Conservation (phyloP, 2,113 vertebrate genomes). For the Megaceryle torquata region DNA sequence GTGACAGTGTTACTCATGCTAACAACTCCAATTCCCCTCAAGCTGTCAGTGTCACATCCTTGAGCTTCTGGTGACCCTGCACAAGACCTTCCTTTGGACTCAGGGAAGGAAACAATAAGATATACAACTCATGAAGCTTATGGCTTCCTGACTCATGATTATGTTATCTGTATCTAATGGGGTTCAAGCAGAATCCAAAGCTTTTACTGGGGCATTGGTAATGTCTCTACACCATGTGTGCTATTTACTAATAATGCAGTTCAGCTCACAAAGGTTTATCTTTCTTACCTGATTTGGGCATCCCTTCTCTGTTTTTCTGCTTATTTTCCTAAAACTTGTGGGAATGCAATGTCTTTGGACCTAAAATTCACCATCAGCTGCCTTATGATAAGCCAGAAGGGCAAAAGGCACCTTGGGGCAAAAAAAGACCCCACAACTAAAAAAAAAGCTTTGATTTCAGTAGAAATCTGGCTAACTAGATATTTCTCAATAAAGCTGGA, state of each 20-base stretch:
- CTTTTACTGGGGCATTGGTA: neutral
- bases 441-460: neutral
- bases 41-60: conserved; percentile 36
- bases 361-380: neutral
- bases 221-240: neutral
- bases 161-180: neutral
- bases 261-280: neutral
- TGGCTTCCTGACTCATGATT: neutral
- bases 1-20: conserved; percentile 8
- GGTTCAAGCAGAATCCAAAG: neutral
- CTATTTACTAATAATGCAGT: neutral
- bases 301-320: neutral
- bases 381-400: neutral
- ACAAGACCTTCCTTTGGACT: conserved; percentile 7
- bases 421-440: neutral
- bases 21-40: conserved; percentile 18
- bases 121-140: neutral
- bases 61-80: conserved; percentile 26
- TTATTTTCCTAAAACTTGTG: neutral
- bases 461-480: neutral
- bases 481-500: neutral
- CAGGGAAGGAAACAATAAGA: neutral
- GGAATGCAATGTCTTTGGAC: neutral
- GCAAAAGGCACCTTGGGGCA: neutral
- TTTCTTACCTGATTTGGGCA: neutral